Percentiles rank a stretch among this genome's conserved stretches.
phyloP scores from a whole-genome alignment of 2,113 vertebrate species.

The Stictonetta naevosa region DNA sequence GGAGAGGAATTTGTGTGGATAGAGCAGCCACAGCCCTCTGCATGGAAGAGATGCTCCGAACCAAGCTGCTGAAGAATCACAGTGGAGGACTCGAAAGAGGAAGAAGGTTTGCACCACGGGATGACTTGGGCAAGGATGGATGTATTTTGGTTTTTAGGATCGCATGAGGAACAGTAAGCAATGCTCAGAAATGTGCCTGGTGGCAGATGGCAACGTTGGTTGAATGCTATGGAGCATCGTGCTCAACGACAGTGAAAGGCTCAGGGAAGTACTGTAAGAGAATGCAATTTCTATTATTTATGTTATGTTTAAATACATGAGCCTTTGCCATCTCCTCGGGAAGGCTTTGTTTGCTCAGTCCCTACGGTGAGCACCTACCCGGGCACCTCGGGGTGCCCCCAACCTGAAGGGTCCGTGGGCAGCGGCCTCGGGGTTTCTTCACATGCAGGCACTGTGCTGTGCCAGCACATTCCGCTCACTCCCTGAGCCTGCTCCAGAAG shows the following conservation, averaged over 20 bases:
- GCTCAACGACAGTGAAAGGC: background rate
- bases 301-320: background rate
- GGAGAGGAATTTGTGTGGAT: background rate
- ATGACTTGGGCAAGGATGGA: background rate
- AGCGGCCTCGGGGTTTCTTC: background rate
- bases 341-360: background rate
- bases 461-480: background rate
- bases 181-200: background rate
- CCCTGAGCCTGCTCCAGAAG: background rate
- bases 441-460: fast-evolving
- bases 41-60: fast-evolving
- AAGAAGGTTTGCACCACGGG: background rate
- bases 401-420: background rate
- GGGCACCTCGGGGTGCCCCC: background rate
- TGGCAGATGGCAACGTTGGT: background rate
- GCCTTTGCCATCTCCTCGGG: background rate
- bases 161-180: fast-evolving
- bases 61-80: background rate
- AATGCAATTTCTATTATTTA: background rate
- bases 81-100: background rate
- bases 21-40: fast-evolving
- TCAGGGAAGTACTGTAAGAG: background rate
- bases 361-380: background rate
- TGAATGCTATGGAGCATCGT: background rate
- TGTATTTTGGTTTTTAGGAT: background rate